These are phyloP conservation scores for Ceratotherium simum DNA, from an alignment of 2,113 vertebrate species.

Conservation along the genomic window DNA sequence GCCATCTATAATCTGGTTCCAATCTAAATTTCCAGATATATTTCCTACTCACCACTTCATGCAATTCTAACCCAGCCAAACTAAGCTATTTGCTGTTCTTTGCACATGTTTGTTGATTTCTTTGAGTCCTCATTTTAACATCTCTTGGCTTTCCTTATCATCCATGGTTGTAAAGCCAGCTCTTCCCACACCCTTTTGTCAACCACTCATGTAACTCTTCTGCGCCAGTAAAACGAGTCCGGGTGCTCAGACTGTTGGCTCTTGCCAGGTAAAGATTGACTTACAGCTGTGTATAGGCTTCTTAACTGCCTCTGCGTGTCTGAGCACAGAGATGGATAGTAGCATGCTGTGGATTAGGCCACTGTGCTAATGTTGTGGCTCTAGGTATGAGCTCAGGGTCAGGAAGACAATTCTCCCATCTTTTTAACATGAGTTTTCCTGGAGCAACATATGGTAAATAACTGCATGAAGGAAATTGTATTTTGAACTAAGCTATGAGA, in stretches of 20 bases:
- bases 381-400: not conserved
- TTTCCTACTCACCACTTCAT: not conserved
- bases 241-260: not conserved
- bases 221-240: not conserved
- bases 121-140: not conserved
- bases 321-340: not conserved
- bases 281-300: not conserved
- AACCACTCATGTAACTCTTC: not conserved
- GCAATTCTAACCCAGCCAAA: not conserved
- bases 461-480: not conserved
- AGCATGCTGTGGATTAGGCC: not conserved
- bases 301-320: not conserved
- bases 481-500: not conserved
- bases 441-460: not conserved
- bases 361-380: accelerated
- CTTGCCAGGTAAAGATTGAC: not conserved
- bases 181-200: not conserved
- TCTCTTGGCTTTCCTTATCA: not conserved
- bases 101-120: not conserved
- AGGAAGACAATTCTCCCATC: not conserved
- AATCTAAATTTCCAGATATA: not conserved
- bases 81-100: not conserved
- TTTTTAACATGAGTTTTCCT: not conserved
- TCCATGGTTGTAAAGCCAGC: not conserved
- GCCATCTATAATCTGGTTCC: not conserved